A percentile compares a stretch with the other conserved stretches of the same genome.
Evolutionary conservation across 2,797 vertebrate species (phyloP).

Genomic region (Gymnoscopelus braueri): DNA sequence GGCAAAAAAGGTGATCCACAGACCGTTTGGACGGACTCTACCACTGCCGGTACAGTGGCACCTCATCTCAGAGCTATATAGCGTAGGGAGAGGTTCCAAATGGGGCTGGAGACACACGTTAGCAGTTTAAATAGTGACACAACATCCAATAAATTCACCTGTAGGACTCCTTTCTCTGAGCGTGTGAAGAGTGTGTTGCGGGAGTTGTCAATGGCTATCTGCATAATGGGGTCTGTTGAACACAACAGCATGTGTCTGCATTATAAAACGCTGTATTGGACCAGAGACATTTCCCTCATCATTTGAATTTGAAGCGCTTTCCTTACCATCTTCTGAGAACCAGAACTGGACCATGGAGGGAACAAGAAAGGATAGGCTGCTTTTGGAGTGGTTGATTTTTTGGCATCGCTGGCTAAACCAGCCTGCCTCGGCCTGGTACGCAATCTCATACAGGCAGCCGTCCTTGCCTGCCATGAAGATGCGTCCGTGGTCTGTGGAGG

Average conservation of each 20-base stretch:
- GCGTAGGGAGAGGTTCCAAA: too few relatives aligned
- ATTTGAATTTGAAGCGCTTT: not conserved
- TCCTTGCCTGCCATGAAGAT: slow-evolving; percentile 98
- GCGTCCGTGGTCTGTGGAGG: slow-evolving; percentile 90
- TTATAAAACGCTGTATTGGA: not conserved
- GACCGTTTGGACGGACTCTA: too few relatives aligned
- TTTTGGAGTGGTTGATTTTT: slow-evolving; percentile 99
- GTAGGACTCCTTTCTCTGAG: slow-evolving; percentile 95
- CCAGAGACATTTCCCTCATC: not conserved
- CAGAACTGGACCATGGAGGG: slow-evolving; percentile 96
- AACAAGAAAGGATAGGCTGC: slow-evolving; percentile 91
- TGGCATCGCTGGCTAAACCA: slow-evolving; percentile 97
- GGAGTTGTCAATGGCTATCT: slow-evolving; percentile 95
- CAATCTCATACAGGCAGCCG: slow-evolving; percentile 97
- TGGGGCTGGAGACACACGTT: too few relatives aligned
- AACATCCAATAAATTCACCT: slow-evolving; percentile 77
- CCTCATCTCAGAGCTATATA: too few relatives aligned
- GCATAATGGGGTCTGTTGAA: slow-evolving; percentile 91
- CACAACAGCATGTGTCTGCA: slow-evolving; percentile 5
- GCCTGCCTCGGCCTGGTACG: slow-evolving; percentile 96
- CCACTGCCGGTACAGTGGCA: too few relatives aligned
- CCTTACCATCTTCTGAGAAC: slow-evolving; percentile 96
- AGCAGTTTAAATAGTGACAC: not conserved
- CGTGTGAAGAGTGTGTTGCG: slow-evolving; percentile 92
- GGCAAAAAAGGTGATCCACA: too few relatives aligned